A percentile compares a stretch with the other conserved stretches of the same genome.
Evolutionary conservation across 1,140 invertebrate genomes (phyloP).

Genomic region (Apis dorsata): DNA sequence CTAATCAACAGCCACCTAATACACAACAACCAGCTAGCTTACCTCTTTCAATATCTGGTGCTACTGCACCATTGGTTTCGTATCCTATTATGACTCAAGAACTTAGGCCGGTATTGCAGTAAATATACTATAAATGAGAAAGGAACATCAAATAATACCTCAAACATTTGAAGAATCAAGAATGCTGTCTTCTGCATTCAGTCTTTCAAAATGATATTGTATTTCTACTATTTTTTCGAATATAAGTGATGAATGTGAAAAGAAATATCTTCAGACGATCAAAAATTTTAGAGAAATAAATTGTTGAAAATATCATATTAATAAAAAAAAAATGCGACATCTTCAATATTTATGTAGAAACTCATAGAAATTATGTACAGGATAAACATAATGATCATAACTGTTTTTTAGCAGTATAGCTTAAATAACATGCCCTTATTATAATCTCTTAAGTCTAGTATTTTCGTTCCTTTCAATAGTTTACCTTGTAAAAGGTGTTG

Average conservation of each 20-base stretch:
- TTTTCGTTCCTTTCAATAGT: slow-evolving; percentile 13
- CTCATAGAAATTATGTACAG: slow-evolving; percentile 35
- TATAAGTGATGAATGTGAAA: background rate
- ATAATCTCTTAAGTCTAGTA: background rate
- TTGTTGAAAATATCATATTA: slow-evolving; percentile 21
- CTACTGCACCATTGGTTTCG: slow-evolving; percentile 84
- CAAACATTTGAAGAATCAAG: slow-evolving; percentile 20
- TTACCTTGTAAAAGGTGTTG: background rate
- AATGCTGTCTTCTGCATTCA: slow-evolving; percentile 26
- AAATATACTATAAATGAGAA: slow-evolving; percentile 57
- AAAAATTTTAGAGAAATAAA: slow-evolving; percentile 14
- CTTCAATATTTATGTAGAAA: slow-evolving; percentile 19
- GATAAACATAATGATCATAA: slow-evolving; percentile 39
- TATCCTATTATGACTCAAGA: slow-evolving; percentile 87
- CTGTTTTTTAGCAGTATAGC: slow-evolving; percentile 24
- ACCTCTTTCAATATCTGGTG: slow-evolving; percentile 81
- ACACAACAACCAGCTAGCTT: slow-evolving; percentile 75
- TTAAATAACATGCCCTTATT: slow-evolving; percentile 1
- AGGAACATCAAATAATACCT: slow-evolving; percentile 14
- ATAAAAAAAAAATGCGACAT: slow-evolving; percentile 10
- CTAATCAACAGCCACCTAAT: slow-evolving; percentile 75
- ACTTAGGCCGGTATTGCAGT: slow-evolving; percentile 77
- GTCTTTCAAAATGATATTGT: slow-evolving; percentile 45
- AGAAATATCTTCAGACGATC: background rate
- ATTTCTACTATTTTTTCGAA: slow-evolving; percentile 22